phyloP scores from a whole-genome alignment of 2,113 vertebrate genomes.

The Excalfactoria chinensis region DNA sequence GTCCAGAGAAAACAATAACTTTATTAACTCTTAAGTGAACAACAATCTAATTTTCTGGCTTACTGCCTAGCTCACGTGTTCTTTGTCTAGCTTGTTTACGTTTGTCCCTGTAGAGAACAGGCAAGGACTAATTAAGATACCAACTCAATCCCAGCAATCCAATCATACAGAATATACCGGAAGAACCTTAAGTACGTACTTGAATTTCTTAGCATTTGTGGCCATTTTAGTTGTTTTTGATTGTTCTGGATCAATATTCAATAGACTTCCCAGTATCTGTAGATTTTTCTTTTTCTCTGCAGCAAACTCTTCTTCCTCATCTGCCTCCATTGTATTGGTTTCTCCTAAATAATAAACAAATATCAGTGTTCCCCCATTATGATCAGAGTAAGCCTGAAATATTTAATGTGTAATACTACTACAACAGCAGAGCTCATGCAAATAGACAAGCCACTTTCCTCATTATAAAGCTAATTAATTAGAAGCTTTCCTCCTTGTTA shows the following conservation, averaged over 20 bases:
- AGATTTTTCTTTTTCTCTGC: constrained; percentile 90
- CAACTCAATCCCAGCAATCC: not conserved
- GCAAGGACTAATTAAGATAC: not conserved
- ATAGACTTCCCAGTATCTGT: constrained; percentile 84
- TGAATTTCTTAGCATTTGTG: constrained; percentile 85
- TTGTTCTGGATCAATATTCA: constrained; percentile 75
- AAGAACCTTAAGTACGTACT: constrained; percentile 72
- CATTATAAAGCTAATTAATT: not conserved
- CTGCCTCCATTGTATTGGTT: constrained; percentile 6
- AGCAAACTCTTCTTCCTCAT: constrained; percentile 78
- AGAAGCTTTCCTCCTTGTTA: not conserved
- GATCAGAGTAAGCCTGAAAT: not conserved
- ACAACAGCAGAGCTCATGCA: not conserved
- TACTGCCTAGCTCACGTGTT: not conserved
- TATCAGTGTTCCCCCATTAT: not conserved
- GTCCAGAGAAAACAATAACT: not conserved
- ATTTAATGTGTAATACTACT: not conserved
- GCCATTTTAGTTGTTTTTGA: constrained; percentile 67
- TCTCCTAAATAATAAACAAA: constrained; percentile 39
- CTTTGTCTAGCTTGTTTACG: not conserved
- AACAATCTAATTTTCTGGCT: not conserved
- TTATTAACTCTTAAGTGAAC: not conserved
- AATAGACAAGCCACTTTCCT: not conserved
- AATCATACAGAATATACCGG: not conserved
- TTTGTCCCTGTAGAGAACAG: not conserved